Evolutionary conservation across 37 sponge, comb jelly and placozoan genomes (phyloP), one percentile per base, ranked within the genome.

Genomic region (Petrosia ficiformis): DNA sequence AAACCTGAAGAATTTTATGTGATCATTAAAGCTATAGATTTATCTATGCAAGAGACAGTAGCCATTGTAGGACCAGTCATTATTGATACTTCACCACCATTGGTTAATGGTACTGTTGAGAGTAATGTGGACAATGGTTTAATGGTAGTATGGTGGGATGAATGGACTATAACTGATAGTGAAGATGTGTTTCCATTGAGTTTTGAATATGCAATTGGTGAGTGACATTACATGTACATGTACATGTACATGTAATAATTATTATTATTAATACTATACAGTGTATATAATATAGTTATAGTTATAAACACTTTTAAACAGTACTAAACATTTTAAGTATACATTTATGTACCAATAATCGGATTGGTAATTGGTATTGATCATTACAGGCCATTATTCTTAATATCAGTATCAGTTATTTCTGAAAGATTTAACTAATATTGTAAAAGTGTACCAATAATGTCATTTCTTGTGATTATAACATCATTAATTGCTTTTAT

Each of bases 51-150:
- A 29, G 61, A 4, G 29, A 41, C 43, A 1, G 43, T 59, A 0
- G 42, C 43, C 28, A 67, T 42, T 11, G 38, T 93, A 30, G 93
- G 93, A 36, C 93, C 93, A 30, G 69, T 93, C 43, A 37, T 87
- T 2, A 68, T 93, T 25, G 93, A 93, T 42, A 71, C 77, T 3
- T 65, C 86, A 0, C 89, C 93, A 8, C 93, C 93, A 10, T 44
- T 81, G 30, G 39, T 85, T 11, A 79, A 84, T 44, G 88, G 78
- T 2, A 84, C 30, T 57, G 25, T 84, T 0, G 39, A 39, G 32
- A 8, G 5, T 22, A 48, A 8, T 14, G 8, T 48, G 8, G 36
- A 44, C 33, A 64, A 38, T 0, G 38, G 39, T 71, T 70, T 64
- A 39, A 59, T 84, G 77, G 66, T 67, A 3, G 77, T 84, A 59